phyloP scores from a whole-genome alignment of 2,113 vertebrate species.

The Gallinago jamesoni region DNA sequence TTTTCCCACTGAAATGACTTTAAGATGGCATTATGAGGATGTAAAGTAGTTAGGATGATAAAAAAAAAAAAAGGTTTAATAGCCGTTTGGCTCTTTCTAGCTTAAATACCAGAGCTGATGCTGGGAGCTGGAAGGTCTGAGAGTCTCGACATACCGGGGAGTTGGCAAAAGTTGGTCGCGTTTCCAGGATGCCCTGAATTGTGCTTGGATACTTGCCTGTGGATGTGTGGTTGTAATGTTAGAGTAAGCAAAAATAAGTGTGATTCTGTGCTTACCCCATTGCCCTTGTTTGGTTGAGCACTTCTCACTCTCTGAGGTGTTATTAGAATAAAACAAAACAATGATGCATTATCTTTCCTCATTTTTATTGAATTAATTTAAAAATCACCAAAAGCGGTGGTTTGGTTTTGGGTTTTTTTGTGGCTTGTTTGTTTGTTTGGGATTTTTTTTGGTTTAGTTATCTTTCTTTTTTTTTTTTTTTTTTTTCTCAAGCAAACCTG shows the following conservation, averaged over 20 bases:
- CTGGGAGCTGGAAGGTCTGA: background rate
- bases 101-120: background rate
- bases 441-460: background rate
- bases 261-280: background rate
- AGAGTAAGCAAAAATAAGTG: rapidly evolving
- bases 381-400: background rate
- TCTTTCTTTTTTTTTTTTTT: background rate
- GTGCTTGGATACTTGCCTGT: rapidly evolving
- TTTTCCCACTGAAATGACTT: background rate
- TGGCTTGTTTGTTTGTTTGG: background rate
- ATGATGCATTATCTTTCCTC: background rate
- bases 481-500: background rate
- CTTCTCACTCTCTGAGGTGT: background rate
- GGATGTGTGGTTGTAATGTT: rapidly evolving
- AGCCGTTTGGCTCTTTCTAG: rapidly evolving
- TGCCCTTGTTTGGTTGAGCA: background rate
- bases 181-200: background rate
- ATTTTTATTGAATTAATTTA: background rate
- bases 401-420: too few relatives aligned
- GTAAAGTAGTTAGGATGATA: background rate
- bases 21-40: background rate
- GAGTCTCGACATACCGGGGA: rapidly evolving
- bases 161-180: background rate
- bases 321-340: background rate
- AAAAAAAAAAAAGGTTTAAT: background rate